Evolutionary conservation across 2,888 invertebrate species (phyloP).

Genomic region (Caenorhabditis auriculariae): DNA sequence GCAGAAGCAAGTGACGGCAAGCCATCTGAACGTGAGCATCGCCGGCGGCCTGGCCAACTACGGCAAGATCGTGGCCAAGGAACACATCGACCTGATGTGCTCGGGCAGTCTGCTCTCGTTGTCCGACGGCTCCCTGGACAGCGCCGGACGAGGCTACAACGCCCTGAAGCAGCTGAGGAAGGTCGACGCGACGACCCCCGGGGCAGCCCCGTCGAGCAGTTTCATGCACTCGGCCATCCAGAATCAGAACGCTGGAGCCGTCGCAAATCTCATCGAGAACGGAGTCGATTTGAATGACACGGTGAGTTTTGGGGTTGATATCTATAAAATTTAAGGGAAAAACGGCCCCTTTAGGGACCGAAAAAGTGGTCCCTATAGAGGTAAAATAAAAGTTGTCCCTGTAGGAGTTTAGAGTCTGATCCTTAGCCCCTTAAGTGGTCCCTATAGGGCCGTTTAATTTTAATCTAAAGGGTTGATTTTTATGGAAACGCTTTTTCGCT

Average conservation of each 20-base stretch:
- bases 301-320: conserved; percentile 1
- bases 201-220: conserved; percentile 31
- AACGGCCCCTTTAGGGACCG: too few species aligned
- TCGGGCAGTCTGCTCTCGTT: conserved; percentile 32
- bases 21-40: conserved; percentile 21
- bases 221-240: conserved; percentile 34
- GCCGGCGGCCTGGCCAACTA: conserved; percentile 42
- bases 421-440: too few species aligned
- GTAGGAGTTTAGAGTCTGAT: too few species aligned
- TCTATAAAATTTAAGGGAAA: too few species aligned
- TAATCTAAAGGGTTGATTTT: too few species aligned
- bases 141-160: conserved; percentile 42
- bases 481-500: too few species aligned
- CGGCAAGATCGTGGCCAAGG: conserved; percentile 36
- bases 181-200: conserved; percentile 12
- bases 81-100: conserved; percentile 27
- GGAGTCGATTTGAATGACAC: conserved; percentile 46
- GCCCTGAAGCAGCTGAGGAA: conserved; percentile 39
- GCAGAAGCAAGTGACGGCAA: conserved; percentile 18
- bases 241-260: conserved; percentile 31
- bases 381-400: too few species aligned
- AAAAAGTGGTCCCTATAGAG: too few species aligned
- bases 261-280: conserved; percentile 41
- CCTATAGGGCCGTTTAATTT: too few species aligned
- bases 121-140: conserved; percentile 40